A percentile compares a stretch with the other conserved stretches of the same genome.
phyloP scores from a whole-genome alignment of 2,113 vertebrate species.

The Hemiscyllium ocellatum region DNA sequence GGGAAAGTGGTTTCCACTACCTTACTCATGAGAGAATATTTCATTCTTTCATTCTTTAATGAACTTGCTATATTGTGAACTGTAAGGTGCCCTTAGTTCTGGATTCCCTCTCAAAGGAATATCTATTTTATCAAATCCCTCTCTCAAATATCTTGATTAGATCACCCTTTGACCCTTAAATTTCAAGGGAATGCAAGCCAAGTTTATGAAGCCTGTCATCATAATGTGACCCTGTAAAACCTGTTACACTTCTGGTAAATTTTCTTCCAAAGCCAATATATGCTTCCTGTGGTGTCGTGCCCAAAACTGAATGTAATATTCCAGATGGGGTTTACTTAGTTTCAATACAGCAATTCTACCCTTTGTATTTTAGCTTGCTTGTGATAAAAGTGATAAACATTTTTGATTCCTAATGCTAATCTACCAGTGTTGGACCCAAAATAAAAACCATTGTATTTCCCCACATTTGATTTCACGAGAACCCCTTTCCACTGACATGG shows the following conservation, averaged over 20 bases:
- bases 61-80: background rate
- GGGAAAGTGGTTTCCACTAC: background rate
- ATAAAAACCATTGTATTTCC: background rate
- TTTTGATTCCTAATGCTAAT: background rate
- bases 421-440: background rate
- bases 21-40: too few species aligned
- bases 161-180: background rate
- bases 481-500: background rate
- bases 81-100: background rate
- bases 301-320: background rate
- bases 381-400: background rate
- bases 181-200: background rate
- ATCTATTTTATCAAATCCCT: background rate
- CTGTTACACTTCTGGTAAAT: background rate
- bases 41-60: background rate
- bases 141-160: background rate
- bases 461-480: background rate
- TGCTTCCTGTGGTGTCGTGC: background rate
- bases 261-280: background rate
- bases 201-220: background rate
- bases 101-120: background rate
- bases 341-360: background rate
- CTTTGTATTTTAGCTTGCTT: background rate
- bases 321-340: background rate
- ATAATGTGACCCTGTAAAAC: background rate